Evolutionary conservation across 2,888 invertebrate species (phyloP).

Genomic region (Microctonus hyperodae): DNA sequence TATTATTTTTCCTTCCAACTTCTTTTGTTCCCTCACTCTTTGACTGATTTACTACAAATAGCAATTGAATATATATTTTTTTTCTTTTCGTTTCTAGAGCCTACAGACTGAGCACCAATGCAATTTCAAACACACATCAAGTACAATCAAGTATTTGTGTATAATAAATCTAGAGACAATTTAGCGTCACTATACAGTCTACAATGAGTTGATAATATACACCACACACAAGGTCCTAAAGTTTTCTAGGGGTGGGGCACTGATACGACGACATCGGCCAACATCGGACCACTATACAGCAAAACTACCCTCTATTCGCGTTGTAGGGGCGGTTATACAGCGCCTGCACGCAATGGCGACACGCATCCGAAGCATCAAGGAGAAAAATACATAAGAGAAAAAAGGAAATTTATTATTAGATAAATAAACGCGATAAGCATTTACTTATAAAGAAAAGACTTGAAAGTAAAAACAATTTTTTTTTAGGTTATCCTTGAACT

Average conservation of each 20-base stretch:
- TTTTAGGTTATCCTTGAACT: too few relatives aligned
- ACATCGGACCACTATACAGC: too few relatives aligned
- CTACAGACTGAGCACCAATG: too few relatives aligned
- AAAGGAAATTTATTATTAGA: too few relatives aligned
- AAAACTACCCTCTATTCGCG: not conserved
- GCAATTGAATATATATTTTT: too few relatives aligned
- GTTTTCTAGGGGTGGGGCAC: not conserved
- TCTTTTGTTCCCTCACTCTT: slow-evolving; percentile 26
- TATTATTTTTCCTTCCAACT: slow-evolving; percentile 32
- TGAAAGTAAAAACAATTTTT: too few relatives aligned
- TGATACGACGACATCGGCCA: not conserved
- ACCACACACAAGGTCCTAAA: not conserved
- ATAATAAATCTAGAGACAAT: not conserved
- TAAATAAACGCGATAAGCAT: too few relatives aligned
- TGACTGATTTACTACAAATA: too few relatives aligned
- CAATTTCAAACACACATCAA: too few relatives aligned
- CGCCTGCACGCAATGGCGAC: not conserved
- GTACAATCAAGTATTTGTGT: too few relatives aligned
- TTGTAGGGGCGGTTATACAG: not conserved
- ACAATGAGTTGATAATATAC: not conserved
- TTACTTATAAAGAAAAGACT: too few relatives aligned
- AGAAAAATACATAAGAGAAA: not conserved
- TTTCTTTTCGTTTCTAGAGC: too few relatives aligned
- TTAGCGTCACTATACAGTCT: not conserved
- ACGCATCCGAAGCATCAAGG: not conserved